Evolutionary conservation across 2,888 invertebrate species (phyloP).

Genomic region (Drosophila demipolita): DNA sequence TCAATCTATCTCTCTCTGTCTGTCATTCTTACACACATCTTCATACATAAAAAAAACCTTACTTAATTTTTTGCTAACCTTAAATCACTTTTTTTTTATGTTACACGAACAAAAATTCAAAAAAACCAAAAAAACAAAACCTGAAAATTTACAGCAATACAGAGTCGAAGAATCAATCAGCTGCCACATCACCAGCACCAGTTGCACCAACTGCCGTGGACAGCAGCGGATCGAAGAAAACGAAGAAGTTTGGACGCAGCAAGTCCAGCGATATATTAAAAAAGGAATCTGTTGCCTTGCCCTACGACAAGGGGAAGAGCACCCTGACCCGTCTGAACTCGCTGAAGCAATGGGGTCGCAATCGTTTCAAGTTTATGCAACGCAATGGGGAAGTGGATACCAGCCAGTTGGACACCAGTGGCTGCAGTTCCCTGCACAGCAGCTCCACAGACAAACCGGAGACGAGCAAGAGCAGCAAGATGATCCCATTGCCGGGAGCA

Average conservation of each 20-base stretch:
- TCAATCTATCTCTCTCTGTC: slow-evolving; percentile 1
- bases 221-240: slow-evolving; percentile 52
- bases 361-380: slow-evolving; percentile 90
- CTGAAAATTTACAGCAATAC: slow-evolving; percentile 55
- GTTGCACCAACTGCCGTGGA: slow-evolving; percentile 30
- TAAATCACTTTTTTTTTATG: slow-evolving; percentile 73
- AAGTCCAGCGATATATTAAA: slow-evolving; percentile 92
- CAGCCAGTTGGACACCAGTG: slow-evolving; percentile 83
- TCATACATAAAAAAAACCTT: slow-evolving; percentile 43
- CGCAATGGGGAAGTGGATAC: slow-evolving; percentile 85
- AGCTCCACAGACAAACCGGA: slow-evolving; percentile 73
- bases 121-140: slow-evolving; percentile 31
- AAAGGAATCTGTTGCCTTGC: slow-evolving; percentile 85
- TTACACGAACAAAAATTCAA: slow-evolving; percentile 43
- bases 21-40: slow-evolving; percentile 37
- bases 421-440: slow-evolving; percentile 67
- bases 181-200: slow-evolving; percentile 59
- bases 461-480: slow-evolving; percentile 42
- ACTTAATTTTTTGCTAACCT: slow-evolving; percentile 66
- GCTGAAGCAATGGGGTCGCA: slow-evolving; percentile 94
- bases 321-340: slow-evolving; percentile 89
- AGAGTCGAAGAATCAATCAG: slow-evolving; percentile 61
- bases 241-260: slow-evolving; percentile 87
- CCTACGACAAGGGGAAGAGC: slow-evolving; percentile 85
- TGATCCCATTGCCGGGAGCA: slow-evolving; percentile 27